Percentiles rank a stretch among this genome's conserved stretches.
Evolutionary conservation across 2,888 invertebrate genomes (phyloP).

Genomic region (Odontocolon sp.): DNA sequence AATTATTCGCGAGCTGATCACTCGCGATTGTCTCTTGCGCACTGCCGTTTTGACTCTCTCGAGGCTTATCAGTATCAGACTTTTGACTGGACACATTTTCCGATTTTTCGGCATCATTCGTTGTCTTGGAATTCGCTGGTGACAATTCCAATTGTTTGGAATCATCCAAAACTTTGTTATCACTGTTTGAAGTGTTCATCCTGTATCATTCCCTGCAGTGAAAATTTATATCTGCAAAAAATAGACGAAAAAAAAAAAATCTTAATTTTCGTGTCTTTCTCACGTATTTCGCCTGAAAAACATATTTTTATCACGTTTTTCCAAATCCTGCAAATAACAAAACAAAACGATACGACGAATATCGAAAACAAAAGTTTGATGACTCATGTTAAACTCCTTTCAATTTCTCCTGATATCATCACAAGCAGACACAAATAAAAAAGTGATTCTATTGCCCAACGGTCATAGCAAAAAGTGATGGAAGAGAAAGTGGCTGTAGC

Average conservation of each 20-base stretch:
- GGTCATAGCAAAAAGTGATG: not conserved
- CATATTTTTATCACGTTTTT: too few relatives aligned
- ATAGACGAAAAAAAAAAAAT: not conserved
- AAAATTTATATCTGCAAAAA: slow-evolving; percentile 30
- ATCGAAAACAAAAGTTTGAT: too few relatives aligned
- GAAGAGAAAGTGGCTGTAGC: slow-evolving; percentile 10
- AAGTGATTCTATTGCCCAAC: slow-evolving; percentile 1
- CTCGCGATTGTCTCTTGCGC: not conserved
- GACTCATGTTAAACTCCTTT: too few relatives aligned
- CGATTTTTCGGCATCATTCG: slow-evolving; percentile 11
- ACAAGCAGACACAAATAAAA: not conserved
- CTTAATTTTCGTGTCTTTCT: too few relatives aligned
- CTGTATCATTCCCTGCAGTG: slow-evolving; percentile 8
- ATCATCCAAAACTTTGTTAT: slow-evolving; percentile 30
- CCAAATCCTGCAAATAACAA: too few relatives aligned
- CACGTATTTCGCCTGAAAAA: too few relatives aligned
- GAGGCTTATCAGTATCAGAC: not conserved
- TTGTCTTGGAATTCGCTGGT: slow-evolving; percentile 21
- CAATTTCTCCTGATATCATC: not conserved
- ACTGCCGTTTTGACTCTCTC: not conserved
- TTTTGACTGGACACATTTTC: slow-evolving; percentile 11
- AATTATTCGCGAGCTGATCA: not conserved
- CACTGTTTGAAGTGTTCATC: slow-evolving; percentile 37
- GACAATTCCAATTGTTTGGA: slow-evolving; percentile 4
- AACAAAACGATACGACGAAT: too few relatives aligned